A percentile compares a stretch with the other conserved stretches of the same genome.
phyloP scores from a whole-genome alignment of 2,113 vertebrate species.

The Chionodraco myersi region DNA sequence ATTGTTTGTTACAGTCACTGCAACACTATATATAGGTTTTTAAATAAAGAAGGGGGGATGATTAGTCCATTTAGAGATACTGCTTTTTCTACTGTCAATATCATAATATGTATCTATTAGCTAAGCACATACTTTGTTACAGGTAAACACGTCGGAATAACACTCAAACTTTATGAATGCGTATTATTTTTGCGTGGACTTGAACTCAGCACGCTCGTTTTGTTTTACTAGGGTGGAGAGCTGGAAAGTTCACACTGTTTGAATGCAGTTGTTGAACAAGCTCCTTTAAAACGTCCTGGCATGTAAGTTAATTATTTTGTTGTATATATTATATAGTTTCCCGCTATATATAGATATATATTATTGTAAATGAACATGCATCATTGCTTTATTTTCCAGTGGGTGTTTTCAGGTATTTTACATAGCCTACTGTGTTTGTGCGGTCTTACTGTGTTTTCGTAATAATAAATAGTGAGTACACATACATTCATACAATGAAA shows the following conservation, averaged over 20 bases:
- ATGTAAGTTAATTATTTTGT: conserved; percentile 52
- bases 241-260: conserved; percentile 24
- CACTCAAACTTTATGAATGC: neutral
- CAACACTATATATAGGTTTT: neutral
- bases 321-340: neutral
- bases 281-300: neutral
- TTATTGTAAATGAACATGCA: neutral
- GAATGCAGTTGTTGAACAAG: neutral
- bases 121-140: neutral
- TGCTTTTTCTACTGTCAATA: neutral
- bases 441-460: neutral
- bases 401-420: neutral
- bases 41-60: neutral
- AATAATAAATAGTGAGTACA: neutral
- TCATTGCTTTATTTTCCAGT: neutral
- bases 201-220: conserved; percentile 35
- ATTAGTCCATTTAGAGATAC: neutral
- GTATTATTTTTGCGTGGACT: accelerated
- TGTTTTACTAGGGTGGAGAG: neutral
- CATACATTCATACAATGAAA: neutral
- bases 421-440: neutral
- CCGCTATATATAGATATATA: neutral
- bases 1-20: neutral
- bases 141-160: neutral
- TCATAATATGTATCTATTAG: neutral